Base-by-base conservation (phyloP, 2,888 invertebrate species). In the Amphimallon solstitiale region DNA sequence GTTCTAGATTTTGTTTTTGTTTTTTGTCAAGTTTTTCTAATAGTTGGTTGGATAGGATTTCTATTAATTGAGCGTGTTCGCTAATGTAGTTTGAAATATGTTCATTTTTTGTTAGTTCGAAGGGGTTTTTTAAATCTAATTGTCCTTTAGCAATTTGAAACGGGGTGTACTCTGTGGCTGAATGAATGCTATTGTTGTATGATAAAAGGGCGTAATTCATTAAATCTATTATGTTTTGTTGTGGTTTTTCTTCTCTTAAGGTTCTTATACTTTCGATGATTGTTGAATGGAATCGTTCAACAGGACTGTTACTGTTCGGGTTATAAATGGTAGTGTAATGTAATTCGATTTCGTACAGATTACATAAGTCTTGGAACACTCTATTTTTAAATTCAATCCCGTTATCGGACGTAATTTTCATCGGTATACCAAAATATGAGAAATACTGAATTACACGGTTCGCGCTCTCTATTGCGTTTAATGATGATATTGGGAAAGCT, bases 201-300 rank as follows among this genome's bases (percentile, higher is more conserved):
- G 68, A 51, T 2, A 66, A 23, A 5, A 61, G 34, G 1, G 52
- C 66, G 10, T 52, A 62, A 10, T 63, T 49, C 51, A 63, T 59
- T 37, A 63, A 19, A n/a, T 59, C 34, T 1, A 10, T 29, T 10
- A 63, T 56, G 5, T 29, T 4, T 40, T 64, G 43, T n/a, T 66
- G 19, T 19, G 54, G 46, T 15, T 63, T 66, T 52, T 66, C 23
- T 37, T 64, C 56, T 35, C 60, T 40, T 21, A 66, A 7, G 1
- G 34, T 43, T 19, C 63, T 1, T n/a, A 68, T 54, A 14, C 56
- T 62, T 66, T 73, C 73, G 2, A 68, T 61, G 12, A 73, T n/a
- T 0, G 70, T 70, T 0, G 69, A 71, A 40, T 70, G 67, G 63
- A 70, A 71, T 38, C 71, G 37, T 66, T 73, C 71, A n/a, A 73